Percentiles rank a stretch among this genome's conserved stretches.
phyloP scores from a whole-genome alignment of 2,888 invertebrate species.

The Proisotoma minuta region DNA sequence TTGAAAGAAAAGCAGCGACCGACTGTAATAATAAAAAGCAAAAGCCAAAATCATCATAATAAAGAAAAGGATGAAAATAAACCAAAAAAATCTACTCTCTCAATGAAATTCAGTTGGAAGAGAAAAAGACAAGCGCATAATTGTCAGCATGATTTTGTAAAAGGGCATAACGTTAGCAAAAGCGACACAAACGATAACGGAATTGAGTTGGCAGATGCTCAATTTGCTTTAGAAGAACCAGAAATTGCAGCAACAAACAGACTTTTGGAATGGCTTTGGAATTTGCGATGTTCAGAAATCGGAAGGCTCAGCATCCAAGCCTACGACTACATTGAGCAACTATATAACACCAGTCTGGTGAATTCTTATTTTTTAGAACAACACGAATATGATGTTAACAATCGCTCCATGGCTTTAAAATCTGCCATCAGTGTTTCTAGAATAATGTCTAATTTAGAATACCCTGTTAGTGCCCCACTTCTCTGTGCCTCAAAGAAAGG shows the following conservation, averaged over 20 bases:
- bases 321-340: slow-evolving; percentile 38
- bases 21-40: neutral
- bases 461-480: slow-evolving; percentile 40
- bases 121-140: neutral
- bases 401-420: slow-evolving; percentile 38
- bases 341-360: slow-evolving; percentile 27
- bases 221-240: slow-evolving; percentile 42
- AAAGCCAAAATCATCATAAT: neutral
- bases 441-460: slow-evolving; percentile 41
- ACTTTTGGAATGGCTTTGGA: slow-evolving; percentile 45
- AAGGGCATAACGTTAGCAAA: no score
- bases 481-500: slow-evolving; percentile 40
- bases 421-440: slow-evolving; percentile 43
- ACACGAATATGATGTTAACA: slow-evolving; percentile 35
- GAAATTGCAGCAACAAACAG: slow-evolving; percentile 43
- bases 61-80: neutral
- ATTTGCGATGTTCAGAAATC: slow-evolving; percentile 42
- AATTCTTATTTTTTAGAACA: slow-evolving; percentile 45
- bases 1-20: slow-evolving; percentile 7
- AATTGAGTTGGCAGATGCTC: slow-evolving; percentile 27
- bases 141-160: slow-evolving; percentile 1
- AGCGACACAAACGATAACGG: neutral
- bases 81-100: neutral
- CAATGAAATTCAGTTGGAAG: slow-evolving; percentile 30
- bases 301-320: slow-evolving; percentile 41